These are phyloP conservation scores for Conops quadrifasciatus DNA, from an alignment of 2,888 invertebrate genomes.

Conservation along the genomic window DNA sequence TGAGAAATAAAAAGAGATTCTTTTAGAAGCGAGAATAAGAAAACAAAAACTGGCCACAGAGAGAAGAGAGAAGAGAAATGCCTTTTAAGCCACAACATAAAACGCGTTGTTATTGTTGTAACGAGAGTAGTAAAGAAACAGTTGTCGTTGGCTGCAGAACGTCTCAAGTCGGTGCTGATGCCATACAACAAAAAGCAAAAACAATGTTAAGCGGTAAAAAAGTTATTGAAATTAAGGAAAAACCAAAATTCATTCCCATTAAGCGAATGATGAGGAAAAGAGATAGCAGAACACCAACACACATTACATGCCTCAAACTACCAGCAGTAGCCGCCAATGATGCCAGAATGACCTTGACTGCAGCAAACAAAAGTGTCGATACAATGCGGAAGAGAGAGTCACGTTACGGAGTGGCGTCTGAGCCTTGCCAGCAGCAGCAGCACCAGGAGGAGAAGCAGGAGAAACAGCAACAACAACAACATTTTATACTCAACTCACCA, in stretches of 20 bases:
- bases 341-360: neutral
- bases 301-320: too few relatives aligned
- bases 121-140: too few relatives aligned
- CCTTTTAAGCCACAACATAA: conserved; percentile 30
- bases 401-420: too few relatives aligned
- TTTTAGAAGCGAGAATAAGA: too few relatives aligned
- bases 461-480: conserved; percentile 7
- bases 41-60: too few relatives aligned
- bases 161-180: too few relatives aligned
- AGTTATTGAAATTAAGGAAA: neutral
- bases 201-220: neutral
- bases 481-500: neutral
- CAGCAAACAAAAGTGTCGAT: neutral
- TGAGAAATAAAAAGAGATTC: too few relatives aligned
- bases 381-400: neutral
- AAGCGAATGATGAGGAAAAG: too few relatives aligned
- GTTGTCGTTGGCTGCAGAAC: too few relatives aligned
- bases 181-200: neutral
- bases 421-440: neutral
- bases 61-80: conserved; percentile 5
- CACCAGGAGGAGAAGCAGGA: neutral
- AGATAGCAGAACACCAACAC: too few relatives aligned
- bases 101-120: conserved; percentile 19
- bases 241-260: neutral
- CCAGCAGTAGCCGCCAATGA: too few relatives aligned